Base-by-base conservation (phyloP, 1,140 invertebrate genomes). In the Homarus americanus region DNA sequence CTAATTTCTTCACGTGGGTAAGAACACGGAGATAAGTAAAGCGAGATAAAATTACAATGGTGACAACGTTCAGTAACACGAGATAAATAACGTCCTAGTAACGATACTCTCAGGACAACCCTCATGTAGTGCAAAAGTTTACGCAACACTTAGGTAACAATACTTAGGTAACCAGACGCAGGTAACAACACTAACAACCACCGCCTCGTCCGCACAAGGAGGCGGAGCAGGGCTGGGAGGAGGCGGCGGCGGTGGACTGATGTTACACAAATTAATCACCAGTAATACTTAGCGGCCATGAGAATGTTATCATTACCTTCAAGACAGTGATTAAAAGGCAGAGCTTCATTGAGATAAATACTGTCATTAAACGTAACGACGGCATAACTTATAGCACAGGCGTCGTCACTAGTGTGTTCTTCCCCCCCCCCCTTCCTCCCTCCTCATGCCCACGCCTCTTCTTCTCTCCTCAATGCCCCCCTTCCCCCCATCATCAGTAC, bases 341-440 rank as follows among this genome's bases (percentile, higher is more conserved):
- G 76, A 80, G 76, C 73, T 88, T 88, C 86, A 88, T 88, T 88
- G 86, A 88, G 86, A 88, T 88, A 88, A 88, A 88, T 88, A 88
- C 76, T 88, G 78, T 69, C 86, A 88, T 88, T 88, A 88, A 88
- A 79, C 63, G 76, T 88, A 88, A 88, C 86, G 86, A 88, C 58
- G 86, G 58, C 86, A 88, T 88, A 88, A 88, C 53, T 88, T 88
- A 88, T 88, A 80, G 86, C 58, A 66, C 75, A 80, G 86, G 63
- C 58, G 75, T 80, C 75, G 75, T 72, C 86, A 69, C 76, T 49
- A 66, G 49, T 53, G 38, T n/a, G 17, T 34, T 12, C 75, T 63
- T 34, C 53, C 17, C 9, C 32, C n/a, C 80, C 28, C 34, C 58
- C 34, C 34, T 17, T 24, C 87, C n/a, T 58, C 76, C 36, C 53